Base-by-base conservation (phyloP, 2,113 vertebrate species). In the Raja brachyura region DNA sequence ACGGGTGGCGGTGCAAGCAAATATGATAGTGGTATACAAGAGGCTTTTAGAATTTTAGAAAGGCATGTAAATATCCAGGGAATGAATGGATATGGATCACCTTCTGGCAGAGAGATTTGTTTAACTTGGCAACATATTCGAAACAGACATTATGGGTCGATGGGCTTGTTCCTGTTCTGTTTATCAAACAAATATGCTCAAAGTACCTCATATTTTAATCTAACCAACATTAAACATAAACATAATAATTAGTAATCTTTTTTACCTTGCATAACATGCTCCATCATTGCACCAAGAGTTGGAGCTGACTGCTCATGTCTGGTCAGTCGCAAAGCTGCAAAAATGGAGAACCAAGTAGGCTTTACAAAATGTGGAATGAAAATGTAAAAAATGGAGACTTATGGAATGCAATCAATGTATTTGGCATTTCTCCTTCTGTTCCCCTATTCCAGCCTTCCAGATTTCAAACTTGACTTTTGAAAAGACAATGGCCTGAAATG, bases 281-380 rank as follows among this genome's bases (percentile, higher is more conserved):
- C 96, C 94, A 97, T 95, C 97, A 97, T 96, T 95, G 96, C 96
- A 94, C 96, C 96, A 94, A 99, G 98, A 94, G 97, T 97, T 94
- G 98, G 98, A 95, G 98, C 98, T 96, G 99, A 99, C 95, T 98
- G 98, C 94, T 99, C 98, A 93, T 99, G 98, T 95, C 98, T 98
- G 93, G 97, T 98, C 96, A 99, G 97, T 95, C 98, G 98, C 95
- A 98, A 95, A 96, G 98, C 98, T 99, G 97, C 95, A 97, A 96
- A 97, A 95, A 95, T 97, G 96, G 28, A 56, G n/a, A 48, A 88
- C 73, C 86, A 66, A 88, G 31, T 31, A n/a, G 10, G n/a, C 28
- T 18, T 76, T 9, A 66, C 68, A 31, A 33, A 63, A 93, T 77
- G 54, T 28, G 63, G 74, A 33, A 39, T 48, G 39, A 3, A 3